Evolutionary conservation across 2,797 vertebrate genomes (phyloP).

Genomic region (Karalla daura): DNA sequence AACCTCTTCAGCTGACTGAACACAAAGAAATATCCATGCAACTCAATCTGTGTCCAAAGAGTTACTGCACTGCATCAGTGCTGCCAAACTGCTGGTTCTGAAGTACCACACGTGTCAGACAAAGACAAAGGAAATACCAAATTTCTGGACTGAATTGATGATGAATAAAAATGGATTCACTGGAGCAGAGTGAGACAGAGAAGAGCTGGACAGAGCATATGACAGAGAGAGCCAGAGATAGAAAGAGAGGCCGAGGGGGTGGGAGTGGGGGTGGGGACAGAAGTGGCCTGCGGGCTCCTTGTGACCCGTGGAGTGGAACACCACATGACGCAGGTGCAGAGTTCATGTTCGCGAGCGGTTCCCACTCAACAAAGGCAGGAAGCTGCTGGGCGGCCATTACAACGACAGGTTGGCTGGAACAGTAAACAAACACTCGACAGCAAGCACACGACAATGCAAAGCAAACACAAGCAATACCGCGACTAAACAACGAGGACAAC

Average conservation of each 20-base stretch:
- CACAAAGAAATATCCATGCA: too few relatives aligned
- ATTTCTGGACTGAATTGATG: too few relatives aligned
- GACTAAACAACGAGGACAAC: too few relatives aligned
- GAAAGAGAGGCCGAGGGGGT: not conserved
- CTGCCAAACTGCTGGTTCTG: too few relatives aligned
- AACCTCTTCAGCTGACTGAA: too few relatives aligned
- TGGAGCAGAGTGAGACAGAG: conserved; percentile 19
- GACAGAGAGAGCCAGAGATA: conserved; percentile 32
- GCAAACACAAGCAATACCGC: too few relatives aligned
- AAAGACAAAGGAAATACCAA: too few relatives aligned
- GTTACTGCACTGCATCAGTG: too few relatives aligned
- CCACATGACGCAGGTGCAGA: conserved; percentile 87
- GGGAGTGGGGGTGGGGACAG: conserved; percentile 16
- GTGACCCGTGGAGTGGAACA: conserved; percentile 86
- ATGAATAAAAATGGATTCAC: conserved; percentile 13
- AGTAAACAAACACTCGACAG: conserved; percentile 30
- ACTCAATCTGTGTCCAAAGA: too few relatives aligned
- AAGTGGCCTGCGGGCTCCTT: conserved; percentile 76
- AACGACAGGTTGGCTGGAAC: conserved; percentile 62
- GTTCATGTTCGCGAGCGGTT: conserved; percentile 83
- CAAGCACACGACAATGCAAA: conserved; percentile 14
- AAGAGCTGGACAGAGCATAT: conserved; percentile 47
- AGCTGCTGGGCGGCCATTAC: conserved; percentile 51
- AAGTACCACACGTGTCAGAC: too few relatives aligned
- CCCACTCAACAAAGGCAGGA: conserved; percentile 68